Evolutionary conservation across 2,113 vertebrate genomes (phyloP).

Genomic region (Tichodroma muraria): DNA sequence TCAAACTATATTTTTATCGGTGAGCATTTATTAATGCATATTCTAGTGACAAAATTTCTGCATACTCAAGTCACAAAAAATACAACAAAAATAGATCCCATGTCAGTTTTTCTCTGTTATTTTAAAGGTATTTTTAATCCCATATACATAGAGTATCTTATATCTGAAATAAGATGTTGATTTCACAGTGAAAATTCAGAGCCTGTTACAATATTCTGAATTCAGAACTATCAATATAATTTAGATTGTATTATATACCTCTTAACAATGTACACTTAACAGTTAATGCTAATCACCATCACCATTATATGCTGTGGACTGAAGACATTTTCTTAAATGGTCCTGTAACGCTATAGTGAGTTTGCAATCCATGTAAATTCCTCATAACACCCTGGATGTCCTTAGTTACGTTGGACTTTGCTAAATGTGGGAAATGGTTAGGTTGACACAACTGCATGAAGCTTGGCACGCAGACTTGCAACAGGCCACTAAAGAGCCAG

Average conservation of each 20-base stretch:
- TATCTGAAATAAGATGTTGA: background rate
- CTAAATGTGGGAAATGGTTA: background rate
- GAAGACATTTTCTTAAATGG: background rate
- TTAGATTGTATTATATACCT: background rate
- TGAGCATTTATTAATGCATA: background rate
- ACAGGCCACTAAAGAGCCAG: background rate
- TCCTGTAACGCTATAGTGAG: background rate
- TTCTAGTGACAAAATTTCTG: background rate
- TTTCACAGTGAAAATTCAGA: background rate
- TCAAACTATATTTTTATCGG: background rate
- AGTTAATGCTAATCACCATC: background rate
- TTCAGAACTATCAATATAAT: background rate
- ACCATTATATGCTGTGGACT: too few relatives aligned
- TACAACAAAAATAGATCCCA: fast-evolving
- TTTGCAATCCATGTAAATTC: background rate
- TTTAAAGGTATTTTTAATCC: background rate
- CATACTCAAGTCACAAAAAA: background rate
- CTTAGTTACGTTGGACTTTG: fast-evolving
- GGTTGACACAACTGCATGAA: background rate
- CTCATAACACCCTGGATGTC: background rate
- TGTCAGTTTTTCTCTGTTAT: background rate
- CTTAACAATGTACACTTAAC: background rate
- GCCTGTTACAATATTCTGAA: background rate
- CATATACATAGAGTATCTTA: background rate
- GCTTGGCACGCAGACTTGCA: background rate